Evolutionary conservation across 2,113 vertebrate genomes (phyloP), one percentile per base, ranked within the genome.

Genomic region (Scomber colias): DNA sequence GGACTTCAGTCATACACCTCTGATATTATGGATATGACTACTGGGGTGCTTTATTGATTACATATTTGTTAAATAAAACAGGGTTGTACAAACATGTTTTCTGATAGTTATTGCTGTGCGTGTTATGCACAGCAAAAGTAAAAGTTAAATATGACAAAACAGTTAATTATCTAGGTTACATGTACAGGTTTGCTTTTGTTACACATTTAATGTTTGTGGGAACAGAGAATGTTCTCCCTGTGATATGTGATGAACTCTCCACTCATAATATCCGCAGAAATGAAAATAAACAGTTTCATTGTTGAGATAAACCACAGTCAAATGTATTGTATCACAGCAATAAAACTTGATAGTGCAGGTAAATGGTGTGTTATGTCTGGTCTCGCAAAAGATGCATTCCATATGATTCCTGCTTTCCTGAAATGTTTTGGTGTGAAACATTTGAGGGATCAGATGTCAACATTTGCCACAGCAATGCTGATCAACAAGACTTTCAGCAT

Each of bases 401-500:
- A 45, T 5, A 17, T 11, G 4, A n/a, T 12, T n/a, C 19, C 17
- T 15, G 31, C 5, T 75, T 11, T 17, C 30, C 11, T 27, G 16
- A 83, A 75, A 74, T 81, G 77, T 77, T 80, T 87, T 69, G 21
- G 24, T 64, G 72, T 21, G 16, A 75, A 79, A 81, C 64, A 69
- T 24, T 60, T 51, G 50, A 80, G 10, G n/a, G 48, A 72, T 82
- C 50, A 12, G 13, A 73, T 54, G 35, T 40, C 30, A 15, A 70
- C 51, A 72, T 63, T 83, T 46, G 24, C 63, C 30, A 64, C 11
- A 40, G 56, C 31, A 86, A 90, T 83, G 89, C 51, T 5, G 84
- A 64, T 48, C 11, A 48, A 72, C 85, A 31, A 56, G 86, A 72
- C 0, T 6, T 16, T 48, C 74, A 2, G 2, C 89, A 90, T 89